These are phyloP conservation scores for Synanceia verrucosa DNA, from an alignment of 2,797 vertebrate species.

Conservation along the genomic window DNA sequence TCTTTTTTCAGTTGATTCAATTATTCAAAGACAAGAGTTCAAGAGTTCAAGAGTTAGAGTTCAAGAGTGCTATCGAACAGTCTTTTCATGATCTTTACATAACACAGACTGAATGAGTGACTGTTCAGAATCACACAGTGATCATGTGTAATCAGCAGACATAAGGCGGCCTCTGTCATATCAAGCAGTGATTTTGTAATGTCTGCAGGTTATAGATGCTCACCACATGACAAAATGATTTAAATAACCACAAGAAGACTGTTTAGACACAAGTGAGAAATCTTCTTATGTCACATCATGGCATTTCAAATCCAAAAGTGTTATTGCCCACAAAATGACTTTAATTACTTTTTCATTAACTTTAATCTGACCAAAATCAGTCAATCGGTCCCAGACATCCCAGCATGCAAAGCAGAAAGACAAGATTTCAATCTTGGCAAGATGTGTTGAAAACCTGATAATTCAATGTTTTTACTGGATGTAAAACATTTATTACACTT, in stretches of 20 bases:
- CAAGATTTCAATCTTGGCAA: neutral
- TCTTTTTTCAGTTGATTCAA: neutral
- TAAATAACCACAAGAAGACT: constrained; percentile 1
- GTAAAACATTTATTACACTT: neutral
- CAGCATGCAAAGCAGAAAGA: neutral
- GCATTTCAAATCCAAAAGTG: neutral
- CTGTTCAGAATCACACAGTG: neutral
- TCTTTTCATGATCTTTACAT: neutral
- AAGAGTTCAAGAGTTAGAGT: neutral
- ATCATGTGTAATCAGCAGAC: constrained; percentile 22
- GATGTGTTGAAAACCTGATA: neutral
- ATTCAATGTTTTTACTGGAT: neutral
- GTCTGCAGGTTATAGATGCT: constrained; percentile 19
- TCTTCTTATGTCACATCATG: neutral
- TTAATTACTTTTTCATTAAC: too few species aligned
- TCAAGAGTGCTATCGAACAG: neutral
- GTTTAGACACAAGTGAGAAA: neutral
- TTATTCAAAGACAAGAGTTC: too few species aligned
- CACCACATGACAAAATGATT: constrained; percentile 3
- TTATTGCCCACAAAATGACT: too few species aligned
- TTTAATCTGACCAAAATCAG: neutral
- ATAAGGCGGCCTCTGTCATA: neutral
- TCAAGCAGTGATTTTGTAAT: neutral
- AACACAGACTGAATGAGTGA: neutral
- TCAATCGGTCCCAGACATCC: neutral